Conservation (phyloP, 2,888 invertebrate genomes). For the Blastobasis lacticolella region DNA sequence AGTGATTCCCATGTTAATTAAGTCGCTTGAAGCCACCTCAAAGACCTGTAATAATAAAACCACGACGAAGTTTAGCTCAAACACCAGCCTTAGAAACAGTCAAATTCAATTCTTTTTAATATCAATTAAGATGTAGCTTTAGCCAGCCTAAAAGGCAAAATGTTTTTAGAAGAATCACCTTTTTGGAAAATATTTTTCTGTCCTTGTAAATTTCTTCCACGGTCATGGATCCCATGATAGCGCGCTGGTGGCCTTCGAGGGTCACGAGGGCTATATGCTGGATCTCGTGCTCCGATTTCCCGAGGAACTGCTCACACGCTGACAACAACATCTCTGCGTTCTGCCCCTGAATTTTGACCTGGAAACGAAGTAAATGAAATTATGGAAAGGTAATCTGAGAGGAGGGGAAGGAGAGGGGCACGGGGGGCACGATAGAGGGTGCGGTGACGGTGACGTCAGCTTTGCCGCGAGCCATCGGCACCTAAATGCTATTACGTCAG, state of each 20-base stretch:
- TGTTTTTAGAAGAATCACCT: conserved; percentile 28
- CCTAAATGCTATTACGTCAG: too few species aligned
- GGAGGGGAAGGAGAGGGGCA: too few species aligned
- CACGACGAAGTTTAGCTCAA: background rate
- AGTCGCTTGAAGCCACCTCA: conserved; percentile 94
- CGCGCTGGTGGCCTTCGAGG: conserved; percentile 93
- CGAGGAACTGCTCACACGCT: conserved; percentile 95
- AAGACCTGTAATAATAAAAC: conserved; percentile 78
- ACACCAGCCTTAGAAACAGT: too few species aligned
- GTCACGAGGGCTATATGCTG: conserved; percentile 94
- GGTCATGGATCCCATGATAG: conserved; percentile 98
- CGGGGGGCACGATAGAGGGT: too few species aligned
- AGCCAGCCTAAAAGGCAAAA: background rate
- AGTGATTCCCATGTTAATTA: conserved; percentile 97
- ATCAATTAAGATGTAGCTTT: background rate
- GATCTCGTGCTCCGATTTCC: conserved; percentile 90
- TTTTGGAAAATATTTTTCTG: conserved; percentile 94
- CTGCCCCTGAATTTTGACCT: conserved; percentile 92
- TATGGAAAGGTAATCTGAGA: too few species aligned
- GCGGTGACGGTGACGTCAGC: too few species aligned
- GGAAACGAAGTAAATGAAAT: conserved; percentile 2
- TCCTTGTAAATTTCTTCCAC: conserved; percentile 98
- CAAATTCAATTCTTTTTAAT: background rate
- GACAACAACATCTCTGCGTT: conserved; percentile 92
- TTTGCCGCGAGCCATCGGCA: too few species aligned